Base-by-base conservation (phyloP, 2,113 vertebrate species). In the Athene cunicularia region DNA sequence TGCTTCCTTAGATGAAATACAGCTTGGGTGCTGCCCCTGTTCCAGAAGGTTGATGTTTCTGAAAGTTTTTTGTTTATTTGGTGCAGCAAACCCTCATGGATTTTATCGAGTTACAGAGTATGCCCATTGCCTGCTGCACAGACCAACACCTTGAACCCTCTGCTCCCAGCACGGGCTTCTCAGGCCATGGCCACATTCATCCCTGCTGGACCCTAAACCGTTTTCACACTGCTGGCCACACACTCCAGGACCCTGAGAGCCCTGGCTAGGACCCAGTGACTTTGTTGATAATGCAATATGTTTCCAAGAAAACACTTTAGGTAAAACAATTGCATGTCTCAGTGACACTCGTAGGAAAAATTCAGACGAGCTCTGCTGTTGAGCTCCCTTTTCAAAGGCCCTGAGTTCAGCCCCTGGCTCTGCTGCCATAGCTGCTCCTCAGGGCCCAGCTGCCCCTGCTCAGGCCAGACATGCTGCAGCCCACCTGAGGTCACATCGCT, bases 111-210 rank as follows among this genome's bases (percentile, higher is more conserved):
- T 15, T 68, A 33, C 22, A n/a, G 11, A 90, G 9, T 6, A 17
- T 35, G 8, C 5, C 19, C 23, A 5, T 26, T 53, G 43, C 33
- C 45, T 74, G 12, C 74, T 68, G 52, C 52, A 79, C 50, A 59
- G 52, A 17, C 9, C n/a, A 68, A 60, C 13, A 27, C 13, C 8
- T 12, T 17, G 39, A 72, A 91, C 20, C 17, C n/a, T 47, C 24
- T 0, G 0, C 3, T 83, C 13, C 50, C 22, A 27, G 19, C 18
- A 37, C 0, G 3, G 28, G 22, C 4, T 75, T 6, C 19, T 63
- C 52, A 67, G 20, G 26, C 37, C 17, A 5, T 12, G 21, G 68
- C 30, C 27, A n/a, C 6, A 3, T 12, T 39, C 39, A 39, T 7
- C 41, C 18, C 23, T 8, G 6, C 9, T n/a, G 17, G 16, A 66